Conservation (phyloP, 2,888 invertebrate genomes). For the Ectemnius cavifrons region DNA sequence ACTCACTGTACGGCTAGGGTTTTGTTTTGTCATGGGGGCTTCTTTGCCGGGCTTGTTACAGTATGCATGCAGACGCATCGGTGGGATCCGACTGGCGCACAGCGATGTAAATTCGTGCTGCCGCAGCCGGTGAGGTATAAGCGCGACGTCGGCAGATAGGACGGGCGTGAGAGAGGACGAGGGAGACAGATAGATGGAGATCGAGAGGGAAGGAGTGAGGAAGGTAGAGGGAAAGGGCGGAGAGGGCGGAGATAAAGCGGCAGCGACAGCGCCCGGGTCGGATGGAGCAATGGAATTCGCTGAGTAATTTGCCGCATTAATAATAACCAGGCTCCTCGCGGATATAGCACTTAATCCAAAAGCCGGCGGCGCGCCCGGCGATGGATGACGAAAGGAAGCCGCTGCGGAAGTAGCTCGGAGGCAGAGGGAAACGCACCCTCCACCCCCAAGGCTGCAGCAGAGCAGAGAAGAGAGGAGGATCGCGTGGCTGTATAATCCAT, state of each 20-base stretch:
- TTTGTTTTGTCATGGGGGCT: too few relatives aligned
- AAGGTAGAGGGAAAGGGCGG: too few relatives aligned
- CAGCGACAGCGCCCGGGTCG: conserved; percentile 5
- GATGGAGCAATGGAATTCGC: conserved; percentile 57
- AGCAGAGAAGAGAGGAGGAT: conserved; percentile 21
- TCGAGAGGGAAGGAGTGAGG: neutral
- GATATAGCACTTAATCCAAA: conserved; percentile 58
- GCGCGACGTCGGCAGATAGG: conserved; percentile 12
- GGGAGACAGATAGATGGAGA: neutral
- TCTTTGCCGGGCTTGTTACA: too few relatives aligned
- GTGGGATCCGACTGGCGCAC: too few relatives aligned
- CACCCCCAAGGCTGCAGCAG: too few relatives aligned
- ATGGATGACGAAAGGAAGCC: conserved; percentile 41
- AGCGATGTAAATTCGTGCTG: neutral
- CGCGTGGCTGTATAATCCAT: conserved; percentile 61
- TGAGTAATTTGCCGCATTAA: conserved; percentile 72
- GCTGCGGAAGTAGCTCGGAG: conserved; percentile 21
- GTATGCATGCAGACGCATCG: too few relatives aligned
- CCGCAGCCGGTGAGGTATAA: neutral
- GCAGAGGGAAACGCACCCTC: conserved; percentile 1
- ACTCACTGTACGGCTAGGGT: too few relatives aligned
- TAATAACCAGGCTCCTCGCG: conserved; percentile 57
- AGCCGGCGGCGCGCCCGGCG: conserved; percentile 35
- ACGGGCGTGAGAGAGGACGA: conserved; percentile 4
- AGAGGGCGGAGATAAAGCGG: neutral